A percentile compares a stretch with the other conserved stretches of the same genome.
Evolutionary conservation across 2,888 invertebrate genomes (phyloP).

Genomic region (Zaprionus lineosus): DNA sequence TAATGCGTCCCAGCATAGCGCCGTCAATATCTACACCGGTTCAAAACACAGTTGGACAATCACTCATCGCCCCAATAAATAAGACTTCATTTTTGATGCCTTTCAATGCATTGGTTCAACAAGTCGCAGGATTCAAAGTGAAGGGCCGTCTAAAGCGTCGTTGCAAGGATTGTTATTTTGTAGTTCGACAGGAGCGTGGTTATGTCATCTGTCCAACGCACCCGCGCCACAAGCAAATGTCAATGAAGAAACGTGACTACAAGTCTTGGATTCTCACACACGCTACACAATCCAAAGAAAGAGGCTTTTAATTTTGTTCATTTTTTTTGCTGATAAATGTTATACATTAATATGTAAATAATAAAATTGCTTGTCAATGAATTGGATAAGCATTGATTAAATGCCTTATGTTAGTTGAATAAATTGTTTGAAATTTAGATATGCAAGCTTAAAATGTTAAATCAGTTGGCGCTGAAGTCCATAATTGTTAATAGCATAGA

Average conservation of each 20-base stretch:
- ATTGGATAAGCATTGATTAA: too few species aligned
- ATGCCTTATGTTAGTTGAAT: too few species aligned
- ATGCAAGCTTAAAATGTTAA: too few species aligned
- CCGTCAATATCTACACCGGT: conserved; percentile 19
- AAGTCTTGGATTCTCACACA: conserved; percentile 90
- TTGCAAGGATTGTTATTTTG: conserved; percentile 91
- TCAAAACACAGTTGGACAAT: conserved; percentile 13
- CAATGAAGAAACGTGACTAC: conserved; percentile 86
- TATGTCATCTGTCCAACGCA: conserved; percentile 90
- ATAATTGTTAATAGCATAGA: too few species aligned
- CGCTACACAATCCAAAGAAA: conserved; percentile 86
- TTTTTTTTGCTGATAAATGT: conserved; percentile 20
- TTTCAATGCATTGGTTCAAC: conserved; percentile 74
- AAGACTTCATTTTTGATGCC: conserved; percentile 63
- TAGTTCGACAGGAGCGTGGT: conserved; percentile 86
- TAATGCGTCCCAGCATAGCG: conserved; percentile 59
- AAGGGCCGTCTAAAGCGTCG: conserved; percentile 87
- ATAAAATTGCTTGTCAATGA: conserved; percentile 4
- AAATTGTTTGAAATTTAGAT: too few species aligned
- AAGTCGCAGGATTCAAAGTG: conserved; percentile 87
- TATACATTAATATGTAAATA: conserved; percentile 7
- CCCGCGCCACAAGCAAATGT: conserved; percentile 92
- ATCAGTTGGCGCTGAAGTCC: too few species aligned
- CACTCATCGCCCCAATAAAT: conserved; percentile 19
- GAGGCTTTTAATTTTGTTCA: conserved; percentile 66